Evolutionary conservation across 1,140 invertebrate species (phyloP).

Genomic region (Bombus picipes): DNA sequence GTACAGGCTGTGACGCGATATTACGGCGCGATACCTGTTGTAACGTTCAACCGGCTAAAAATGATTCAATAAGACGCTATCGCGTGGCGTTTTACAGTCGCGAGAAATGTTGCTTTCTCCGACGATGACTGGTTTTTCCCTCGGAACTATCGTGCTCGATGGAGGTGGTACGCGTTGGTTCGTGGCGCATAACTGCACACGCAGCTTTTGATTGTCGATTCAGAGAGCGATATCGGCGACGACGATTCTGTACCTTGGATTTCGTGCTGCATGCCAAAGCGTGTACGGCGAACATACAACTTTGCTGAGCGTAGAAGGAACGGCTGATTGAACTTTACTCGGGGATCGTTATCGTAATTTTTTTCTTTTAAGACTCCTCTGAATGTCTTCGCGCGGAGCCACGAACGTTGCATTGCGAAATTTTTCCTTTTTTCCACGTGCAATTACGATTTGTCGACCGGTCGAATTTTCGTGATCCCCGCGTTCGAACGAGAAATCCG

Average conservation of each 20-base stretch:
- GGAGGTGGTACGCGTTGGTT: not conserved
- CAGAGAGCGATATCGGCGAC: conserved; percentile 49
- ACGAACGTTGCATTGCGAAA: not conserved
- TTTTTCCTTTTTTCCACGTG: not conserved
- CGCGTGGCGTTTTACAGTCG: not conserved
- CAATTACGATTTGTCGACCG: not conserved
- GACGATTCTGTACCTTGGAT: conserved; percentile 42
- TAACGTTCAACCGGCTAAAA: not conserved
- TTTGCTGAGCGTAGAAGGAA: not conserved
- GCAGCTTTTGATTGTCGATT: conserved; percentile 54
- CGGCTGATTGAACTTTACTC: conserved; percentile 37
- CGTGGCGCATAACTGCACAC: conserved; percentile 49
- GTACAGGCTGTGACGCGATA: not conserved
- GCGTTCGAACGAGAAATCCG: conserved; percentile 35
- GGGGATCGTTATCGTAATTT: conserved; percentile 32
- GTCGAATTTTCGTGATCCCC: conserved; percentile 1
- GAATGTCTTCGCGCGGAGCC: not conserved
- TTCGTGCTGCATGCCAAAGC: conserved; percentile 49
- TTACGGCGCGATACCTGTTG: not conserved
- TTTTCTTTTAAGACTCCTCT: conserved; percentile 9
- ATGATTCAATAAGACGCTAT: not conserved
- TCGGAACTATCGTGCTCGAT: conserved; percentile 1
- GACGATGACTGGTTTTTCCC: conserved; percentile 22
- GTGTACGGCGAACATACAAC: not conserved
- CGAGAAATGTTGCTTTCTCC: conserved; percentile 36